Percentiles rank a stretch among this genome's conserved stretches.
Evolutionary conservation across 2,888 invertebrate genomes (phyloP).

Genomic region (Agrochola macilenta): DNA sequence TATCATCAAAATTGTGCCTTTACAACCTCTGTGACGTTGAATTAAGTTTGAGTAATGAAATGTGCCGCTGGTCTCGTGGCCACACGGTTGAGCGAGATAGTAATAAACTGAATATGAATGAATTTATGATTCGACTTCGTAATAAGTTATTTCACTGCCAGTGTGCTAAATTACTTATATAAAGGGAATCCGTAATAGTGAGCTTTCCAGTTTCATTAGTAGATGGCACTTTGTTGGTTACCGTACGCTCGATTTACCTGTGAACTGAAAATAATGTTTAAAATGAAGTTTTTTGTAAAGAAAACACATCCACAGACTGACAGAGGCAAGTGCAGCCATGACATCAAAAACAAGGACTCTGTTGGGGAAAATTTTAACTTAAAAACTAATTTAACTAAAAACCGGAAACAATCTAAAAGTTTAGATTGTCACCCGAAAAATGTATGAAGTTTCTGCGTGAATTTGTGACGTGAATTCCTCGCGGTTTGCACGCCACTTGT

Average conservation of each 20-base stretch:
- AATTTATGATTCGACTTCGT: constrained; percentile 16
- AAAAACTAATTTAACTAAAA: not conserved
- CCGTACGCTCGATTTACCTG: not conserved
- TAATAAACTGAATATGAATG: constrained; percentile 33
- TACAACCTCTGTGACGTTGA: constrained; percentile 25
- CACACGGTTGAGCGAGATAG: not conserved
- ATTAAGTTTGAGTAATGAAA: constrained; percentile 41
- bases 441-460: constrained; percentile 29
- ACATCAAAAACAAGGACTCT: not conserved
- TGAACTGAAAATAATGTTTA: not conserved
- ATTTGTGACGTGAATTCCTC: constrained; percentile 19
- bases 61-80: constrained; percentile 11
- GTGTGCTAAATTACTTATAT: not conserved
- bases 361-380: not conserved
- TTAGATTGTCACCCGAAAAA: constrained; percentile 21
- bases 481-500: constrained; percentile 2
- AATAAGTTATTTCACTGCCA: constrained; percentile 11
- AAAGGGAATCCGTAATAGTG: constrained; percentile 2
- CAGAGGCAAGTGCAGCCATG: not conserved
- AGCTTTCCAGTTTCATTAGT: constrained; percentile 8
- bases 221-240: not conserved
- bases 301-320: not conserved
- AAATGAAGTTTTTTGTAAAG: not conserved
- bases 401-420: constrained; percentile 6
- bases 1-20: constrained; percentile 39